These are phyloP conservation scores for Phrynocephalus versicolor DNA, from an alignment of 2,113 vertebrate species.

Conservation along the genomic window DNA sequence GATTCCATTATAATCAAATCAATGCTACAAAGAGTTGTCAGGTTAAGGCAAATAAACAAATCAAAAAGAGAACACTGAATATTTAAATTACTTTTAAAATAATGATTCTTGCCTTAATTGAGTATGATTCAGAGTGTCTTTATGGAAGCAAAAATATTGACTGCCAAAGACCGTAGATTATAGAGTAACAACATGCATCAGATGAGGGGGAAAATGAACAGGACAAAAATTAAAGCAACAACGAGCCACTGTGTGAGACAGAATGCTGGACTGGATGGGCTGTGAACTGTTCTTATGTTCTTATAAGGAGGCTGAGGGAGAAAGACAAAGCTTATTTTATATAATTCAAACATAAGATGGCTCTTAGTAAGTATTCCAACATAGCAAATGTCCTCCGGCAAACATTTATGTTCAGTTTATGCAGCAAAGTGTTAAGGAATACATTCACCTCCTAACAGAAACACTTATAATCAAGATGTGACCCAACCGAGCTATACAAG, in stretches of 20 bases:
- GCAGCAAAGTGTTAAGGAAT: neutral
- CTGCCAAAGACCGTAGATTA: neutral
- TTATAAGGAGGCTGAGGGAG: neutral
- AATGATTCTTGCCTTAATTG: conserved; percentile 54
- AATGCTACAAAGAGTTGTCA: conserved; percentile 12
- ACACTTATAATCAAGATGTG: neutral
- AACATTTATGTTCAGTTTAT: neutral
- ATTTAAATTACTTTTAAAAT: conserved; percentile 50
- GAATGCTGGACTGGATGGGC: no score
- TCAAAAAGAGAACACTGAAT: conserved; percentile 47
- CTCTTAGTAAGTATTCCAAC: neutral
- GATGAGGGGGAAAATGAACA: neutral
- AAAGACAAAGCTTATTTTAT: neutral
- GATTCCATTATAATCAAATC: neutral
- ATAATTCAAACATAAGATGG: neutral
- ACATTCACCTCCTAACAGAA: neutral
- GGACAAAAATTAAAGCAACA: neutral
- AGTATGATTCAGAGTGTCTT: conserved; percentile 45
- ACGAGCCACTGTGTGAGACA: no score
- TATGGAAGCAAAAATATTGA: conserved; percentile 53
- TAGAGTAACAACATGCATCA: neutral
- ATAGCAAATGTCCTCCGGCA: neutral
- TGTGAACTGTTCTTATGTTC: no score
- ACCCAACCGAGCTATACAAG: no score
- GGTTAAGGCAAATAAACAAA: neutral